Base-by-base conservation (phyloP, 2,797 vertebrate genomes). In the Peromyscus eremicus region DNA sequence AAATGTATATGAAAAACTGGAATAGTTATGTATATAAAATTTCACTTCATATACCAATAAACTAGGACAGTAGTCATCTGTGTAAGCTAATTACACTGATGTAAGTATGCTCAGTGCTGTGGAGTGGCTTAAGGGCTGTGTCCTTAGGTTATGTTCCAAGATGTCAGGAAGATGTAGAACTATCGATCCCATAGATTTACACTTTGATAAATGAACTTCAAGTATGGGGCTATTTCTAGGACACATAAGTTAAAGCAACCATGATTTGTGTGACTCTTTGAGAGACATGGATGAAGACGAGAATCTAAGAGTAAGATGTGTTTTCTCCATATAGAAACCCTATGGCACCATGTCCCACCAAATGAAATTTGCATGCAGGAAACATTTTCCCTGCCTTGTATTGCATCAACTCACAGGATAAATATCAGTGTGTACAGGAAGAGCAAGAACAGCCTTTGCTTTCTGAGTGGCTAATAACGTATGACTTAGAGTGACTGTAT, bases 401-500 rank as follows among this genome's bases (percentile, higher is more conserved):
- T 4, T 85, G 43, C 46, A 7, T 71, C 25, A 66, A 1, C 23
- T 8, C n/a, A 27, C 37, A 37, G 34, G 27, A 8, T 23, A 43
- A 93, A 27, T 73, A 82, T 87, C n/a, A 94, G 43, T 84, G 3
- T 66, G 14, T n/a, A 3, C 12, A 66, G 49, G 9, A 93, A 94
- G 17, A 80, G 2, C 4, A 73, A n/a, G 6, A 57, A 32, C 1
- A 70, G 52, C 13, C 49, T 52, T 73, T 94, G 27, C 1, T 37
- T 89, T 89, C 52, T 60, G 89, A 83, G 11, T 81, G n/a, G 8
- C 89, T 85, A 88, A 84, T 86, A 46, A 79, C 57, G 11, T 90
- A 25, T 64, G 4, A 89, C 70, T 94, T 81, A 83, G 43, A 93
- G 86, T 82, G 25, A 16, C 19, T 91, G n/a, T 92, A 34, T 92